phyloP scores from a whole-genome alignment of 2,888 invertebrate species.

The Girardia tigrina region DNA sequence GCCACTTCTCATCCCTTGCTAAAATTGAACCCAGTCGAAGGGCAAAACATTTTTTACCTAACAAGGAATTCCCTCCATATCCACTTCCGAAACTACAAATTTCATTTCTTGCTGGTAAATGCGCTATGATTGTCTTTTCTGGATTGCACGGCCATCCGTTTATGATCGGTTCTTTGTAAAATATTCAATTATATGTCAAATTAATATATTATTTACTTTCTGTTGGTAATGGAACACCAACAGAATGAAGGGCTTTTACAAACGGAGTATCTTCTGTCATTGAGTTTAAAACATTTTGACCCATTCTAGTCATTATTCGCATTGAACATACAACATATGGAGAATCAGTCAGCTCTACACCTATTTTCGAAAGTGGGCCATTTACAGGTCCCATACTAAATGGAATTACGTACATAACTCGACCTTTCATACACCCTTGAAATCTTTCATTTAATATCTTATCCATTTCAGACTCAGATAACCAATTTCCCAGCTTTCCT shows the following conservation, averaged over 20 bases:
- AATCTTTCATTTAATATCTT: slow-evolving; percentile 38
- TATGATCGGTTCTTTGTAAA: slow-evolving; percentile 38
- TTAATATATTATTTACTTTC: slow-evolving; percentile 31
- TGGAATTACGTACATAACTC: slow-evolving; percentile 41
- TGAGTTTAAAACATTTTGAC: slow-evolving; percentile 38
- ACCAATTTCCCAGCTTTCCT: slow-evolving; percentile 40
- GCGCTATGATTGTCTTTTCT: slow-evolving; percentile 39
- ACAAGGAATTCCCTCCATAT: slow-evolving; percentile 41
- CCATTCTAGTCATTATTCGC: slow-evolving; percentile 41
- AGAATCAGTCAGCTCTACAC: slow-evolving; percentile 41
- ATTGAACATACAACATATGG: slow-evolving; percentile 41
- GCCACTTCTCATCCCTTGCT: slow-evolving; percentile 41
- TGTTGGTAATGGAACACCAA: slow-evolving; percentile 39
- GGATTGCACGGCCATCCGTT: slow-evolving; percentile 42
- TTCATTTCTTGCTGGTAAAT: slow-evolving; percentile 39
- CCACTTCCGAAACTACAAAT: slow-evolving; percentile 41
- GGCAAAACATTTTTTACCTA: slow-evolving; percentile 42
- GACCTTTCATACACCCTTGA: slow-evolving; percentile 41
- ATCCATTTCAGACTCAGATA: slow-evolving; percentile 38
- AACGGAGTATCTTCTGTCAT: slow-evolving; percentile 39
- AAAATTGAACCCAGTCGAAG: slow-evolving; percentile 40
- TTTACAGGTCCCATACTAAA: slow-evolving; percentile 42
- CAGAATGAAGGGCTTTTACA: slow-evolving; percentile 40
- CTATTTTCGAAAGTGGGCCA: slow-evolving; percentile 40
- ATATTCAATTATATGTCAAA: not conserved